Evolutionary conservation across 2,888 invertebrate genomes (phyloP), one percentile per base, ranked within the genome.

Genomic region (Volucella zonaria): DNA sequence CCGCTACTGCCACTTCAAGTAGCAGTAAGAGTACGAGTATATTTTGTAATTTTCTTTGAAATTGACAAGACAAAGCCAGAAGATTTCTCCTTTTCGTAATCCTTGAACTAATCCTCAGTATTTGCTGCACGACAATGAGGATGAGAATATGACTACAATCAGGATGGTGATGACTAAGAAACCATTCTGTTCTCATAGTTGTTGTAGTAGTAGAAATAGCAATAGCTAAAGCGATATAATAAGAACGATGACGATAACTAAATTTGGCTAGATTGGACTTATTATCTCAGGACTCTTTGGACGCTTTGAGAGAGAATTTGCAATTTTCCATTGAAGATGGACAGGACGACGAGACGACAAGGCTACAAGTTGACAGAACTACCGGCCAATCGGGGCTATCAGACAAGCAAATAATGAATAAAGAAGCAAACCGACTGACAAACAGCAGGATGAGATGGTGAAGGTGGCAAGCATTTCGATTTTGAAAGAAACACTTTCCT

Each of bases 211-310:
- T 52, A 62, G 14, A 42, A 43, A n/a, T 14, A 49, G 31, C 66
- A 18, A 66, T 47, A 59, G 66, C 38, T 49, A 68, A 42, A 64
- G 61, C 52, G 38, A 49, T 15, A 51, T 73, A 78, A 82, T 82
- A 62, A 68, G 51, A 58, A 78, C 67, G 73, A 83, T 83, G 80
- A 83, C 70, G 80, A 83, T 83, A 83, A 83, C 80, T 70, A 80
- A 83, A 83, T 83, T 83, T 71, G 80, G 61, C 75, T 70, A 80
- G 83, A 83, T 83, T 83, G 83, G 80, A 83, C 83, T 82, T 82
- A 82, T 79, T 82, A 82, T 74, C 67, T 52, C 74, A 61, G 73
- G 67, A 61, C 54, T 67, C 79, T 52, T 58, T 71, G 52, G 18
- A 15, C 14, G 18, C 58, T 15, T 59, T n/a, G 40, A 56, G 64